Base-by-base conservation (phyloP, 2,113 vertebrate genomes). In the Hystrix brachyura region DNA sequence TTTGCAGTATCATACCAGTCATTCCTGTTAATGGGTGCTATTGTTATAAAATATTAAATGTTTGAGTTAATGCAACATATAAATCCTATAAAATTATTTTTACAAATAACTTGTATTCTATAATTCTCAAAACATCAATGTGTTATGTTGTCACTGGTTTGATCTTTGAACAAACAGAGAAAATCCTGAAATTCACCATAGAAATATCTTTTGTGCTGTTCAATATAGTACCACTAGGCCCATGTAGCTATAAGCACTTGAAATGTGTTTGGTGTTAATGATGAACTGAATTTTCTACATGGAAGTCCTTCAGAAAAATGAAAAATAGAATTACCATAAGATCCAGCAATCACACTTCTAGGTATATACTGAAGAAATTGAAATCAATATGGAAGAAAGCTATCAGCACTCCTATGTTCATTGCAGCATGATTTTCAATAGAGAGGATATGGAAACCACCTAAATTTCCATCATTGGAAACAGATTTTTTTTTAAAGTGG, bases 121-220 rank as follows among this genome's bases (percentile, higher is more conserved):
- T 72, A 94, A 76, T 29, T 87, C 65, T 92, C 59, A 86, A 87
- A 95, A 82, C 38, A 92, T 29, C n/a, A 43, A 18, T 46, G 11
- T n/a, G 7, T 55, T 38, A 76, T 19, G 4, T 55, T 87, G 90
- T 94, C 43, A 74, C 23, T 86, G 72, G 12, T 62, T 59, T 89
- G 91, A 71, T 72, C n/a, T 64, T 69, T 76, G 65, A 87, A 79
- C 8, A 90, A 80, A 78, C 87, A 32, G 80, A 79, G 19, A 82
- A 88, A 71, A 85, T 82, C 27, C 32, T 90, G 13, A 1, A 38
- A 29, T 89, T 55, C 81, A 51, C 7, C 29, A 78, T 5, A 29
- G 25, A 88, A 89, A 88, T 46, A 19, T 43, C 21, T 59, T 60
- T 94, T 86, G 38, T 60, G 17, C 27, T 57, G 4, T 90, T 87